Evolutionary conservation across 1,140 invertebrate species (phyloP), one percentile per base, ranked within the genome.

Genomic region (Zaprionus kolodkinae): DNA sequence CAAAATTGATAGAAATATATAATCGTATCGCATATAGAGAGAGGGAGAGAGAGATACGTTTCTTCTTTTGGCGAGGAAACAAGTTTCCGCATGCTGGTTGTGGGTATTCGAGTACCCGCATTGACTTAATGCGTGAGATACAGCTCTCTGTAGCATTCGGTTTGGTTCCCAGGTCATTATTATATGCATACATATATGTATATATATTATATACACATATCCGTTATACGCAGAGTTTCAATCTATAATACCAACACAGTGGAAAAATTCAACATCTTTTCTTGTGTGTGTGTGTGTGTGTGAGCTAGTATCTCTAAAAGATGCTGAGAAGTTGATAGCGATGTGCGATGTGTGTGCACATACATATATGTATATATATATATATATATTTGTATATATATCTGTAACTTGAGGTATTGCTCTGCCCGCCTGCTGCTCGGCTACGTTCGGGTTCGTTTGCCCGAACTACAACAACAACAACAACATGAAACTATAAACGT

Each of bases 331-430:
- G 80, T 82, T 66, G 82, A 86, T 80, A 81, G 68, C 56, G 71
- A 52, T 63, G 67, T n/a, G n/a, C 35, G 76, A 79, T 56, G 76
- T 86, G 68, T 86, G 72, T 80, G 21, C 45, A 50, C 25, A 50
- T 50, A 50, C 17, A 21, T 21, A 21, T 21, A 50, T n/a, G 17
- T 12, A 50, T 25, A 48, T 48, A 50, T 50, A 64, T 73, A 65
- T 79, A 11, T 11, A 21, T 12, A 11, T 50, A 11, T 50, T 60
- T 73, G 21, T 12, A 11, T 50, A 11, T 50, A 64, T 73, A 73
- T 79, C 77, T 82, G 83, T 87, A 78, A 87, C 45, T 83, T 87
- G 67, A 81, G 80, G 84, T 88, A 84, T 87, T 76, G 81, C 74
- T 56, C 48, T 56, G 69, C 60, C 50, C 21, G 21, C n/a, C n/a